These are phyloP conservation scores for Palythoa grandiflora DNA, from an alignment of 92 coral and sea anemone species.

Conservation along the genomic window DNA sequence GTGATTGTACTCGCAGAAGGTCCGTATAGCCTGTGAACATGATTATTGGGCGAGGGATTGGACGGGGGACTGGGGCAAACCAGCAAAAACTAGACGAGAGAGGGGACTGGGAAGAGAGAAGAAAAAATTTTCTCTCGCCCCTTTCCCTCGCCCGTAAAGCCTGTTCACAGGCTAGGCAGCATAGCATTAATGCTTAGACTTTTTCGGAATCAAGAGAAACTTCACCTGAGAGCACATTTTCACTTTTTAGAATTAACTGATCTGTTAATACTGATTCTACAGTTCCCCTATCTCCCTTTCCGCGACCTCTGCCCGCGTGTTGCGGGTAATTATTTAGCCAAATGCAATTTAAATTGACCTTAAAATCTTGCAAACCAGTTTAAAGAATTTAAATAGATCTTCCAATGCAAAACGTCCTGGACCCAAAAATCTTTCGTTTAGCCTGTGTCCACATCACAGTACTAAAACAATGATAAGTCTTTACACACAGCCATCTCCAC, in stretches of 20 bases:
- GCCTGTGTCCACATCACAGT: too few species aligned
- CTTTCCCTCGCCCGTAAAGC: conserved; percentile 23
- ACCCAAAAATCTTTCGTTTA: too few species aligned
- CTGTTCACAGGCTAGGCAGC: conserved; percentile 41
- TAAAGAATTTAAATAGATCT: too few species aligned
- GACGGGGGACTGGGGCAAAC: neutral
- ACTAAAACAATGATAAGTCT: too few species aligned
- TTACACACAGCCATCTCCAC: too few species aligned
- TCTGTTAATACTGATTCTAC: neutral
- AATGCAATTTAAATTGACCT: too few species aligned
- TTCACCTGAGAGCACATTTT: neutral
- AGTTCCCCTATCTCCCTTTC: neutral
- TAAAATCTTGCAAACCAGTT: too few species aligned
- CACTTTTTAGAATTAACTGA: neutral
- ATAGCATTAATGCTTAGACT: neutral
- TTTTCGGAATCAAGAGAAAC: neutral
- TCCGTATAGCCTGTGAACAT: conserved; percentile 49
- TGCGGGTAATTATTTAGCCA: too few species aligned
- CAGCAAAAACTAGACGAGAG: neutral
- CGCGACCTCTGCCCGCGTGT: too few species aligned
- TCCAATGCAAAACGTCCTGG: too few species aligned
- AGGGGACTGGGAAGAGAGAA: conserved; percentile 9
- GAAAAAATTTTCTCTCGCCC: conserved; percentile 18
- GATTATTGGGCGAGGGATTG: conserved; percentile 37
- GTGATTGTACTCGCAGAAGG: conserved; percentile 56